These are phyloP conservation scores for Chiroxiphia lanceolata DNA, from an alignment of 2,797 vertebrate species.

Conservation along the genomic window DNA sequence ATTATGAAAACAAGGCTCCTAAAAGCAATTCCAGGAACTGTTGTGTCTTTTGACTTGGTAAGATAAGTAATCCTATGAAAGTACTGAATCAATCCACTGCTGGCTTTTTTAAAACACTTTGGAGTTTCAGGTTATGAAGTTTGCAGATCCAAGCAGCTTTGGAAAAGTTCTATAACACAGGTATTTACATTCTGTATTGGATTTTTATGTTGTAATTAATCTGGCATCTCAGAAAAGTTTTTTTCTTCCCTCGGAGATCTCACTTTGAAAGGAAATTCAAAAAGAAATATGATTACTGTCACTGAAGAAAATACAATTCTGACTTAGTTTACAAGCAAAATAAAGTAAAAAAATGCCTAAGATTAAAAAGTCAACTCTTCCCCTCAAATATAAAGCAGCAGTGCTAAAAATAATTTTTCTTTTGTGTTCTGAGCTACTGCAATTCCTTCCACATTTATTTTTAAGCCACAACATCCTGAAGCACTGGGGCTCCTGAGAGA, in stretches of 20 bases:
- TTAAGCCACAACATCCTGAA: neutral
- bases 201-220: neutral
- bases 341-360: neutral
- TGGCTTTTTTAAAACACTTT: neutral
- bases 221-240: neutral
- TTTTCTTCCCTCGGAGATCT: neutral
- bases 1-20: neutral
- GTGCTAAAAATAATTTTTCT: neutral
- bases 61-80: neutral
- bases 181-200: neutral
- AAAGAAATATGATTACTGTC: neutral
- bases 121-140: neutral
- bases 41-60: neutral
- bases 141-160: neutral
- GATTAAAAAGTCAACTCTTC: neutral
- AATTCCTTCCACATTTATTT: conserved; percentile 7
- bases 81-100: neutral
- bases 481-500: neutral
- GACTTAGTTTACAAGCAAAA: neutral
- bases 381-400: neutral
- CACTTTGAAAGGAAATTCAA: conserved; percentile 24
- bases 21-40: neutral
- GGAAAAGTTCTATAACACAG: neutral
- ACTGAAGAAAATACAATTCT: neutral
- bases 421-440: neutral